Percentiles rank a stretch among this genome's conserved stretches.
phyloP scores from a whole-genome alignment of 2,113 vertebrate species.

The Ammodytes dubius region DNA sequence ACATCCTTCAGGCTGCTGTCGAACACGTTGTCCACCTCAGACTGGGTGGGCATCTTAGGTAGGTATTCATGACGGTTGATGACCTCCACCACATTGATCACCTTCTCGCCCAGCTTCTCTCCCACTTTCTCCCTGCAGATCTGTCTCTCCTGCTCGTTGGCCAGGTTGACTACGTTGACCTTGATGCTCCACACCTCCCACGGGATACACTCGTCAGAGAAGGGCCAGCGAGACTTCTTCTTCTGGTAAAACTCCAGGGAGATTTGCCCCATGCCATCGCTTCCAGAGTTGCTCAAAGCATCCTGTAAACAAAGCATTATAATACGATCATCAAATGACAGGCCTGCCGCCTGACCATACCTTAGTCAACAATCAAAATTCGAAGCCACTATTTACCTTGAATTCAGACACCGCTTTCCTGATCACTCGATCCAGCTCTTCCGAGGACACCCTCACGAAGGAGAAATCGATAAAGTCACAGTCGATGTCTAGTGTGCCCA shows the following conservation, averaged over 20 bases:
- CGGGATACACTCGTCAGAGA: conserved; percentile 96
- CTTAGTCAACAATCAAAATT: background rate
- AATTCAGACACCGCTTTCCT: conserved; percentile 94
- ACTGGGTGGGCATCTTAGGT: conserved; percentile 99
- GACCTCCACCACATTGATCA: conserved; percentile 97
- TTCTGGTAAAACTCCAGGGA: conserved; percentile 99
- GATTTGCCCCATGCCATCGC: conserved; percentile 95
- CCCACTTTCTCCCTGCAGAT: conserved; percentile 99
- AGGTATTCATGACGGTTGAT: conserved; percentile 98
- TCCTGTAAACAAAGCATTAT: conserved; percentile 84
- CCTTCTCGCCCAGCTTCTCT: conserved; percentile 97
- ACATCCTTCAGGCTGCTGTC: conserved; percentile 97
- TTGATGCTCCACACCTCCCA: conserved; percentile 99
- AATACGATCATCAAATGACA: background rate
- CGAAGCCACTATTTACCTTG: conserved; percentile 84
- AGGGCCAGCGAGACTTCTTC: conserved; percentile 98
- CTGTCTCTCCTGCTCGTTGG: conserved; percentile 97
- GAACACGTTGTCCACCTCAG: conserved; percentile 98
- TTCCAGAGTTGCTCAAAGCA: conserved; percentile 90
- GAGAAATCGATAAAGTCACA: conserved; percentile 98
- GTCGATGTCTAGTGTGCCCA: conserved; percentile 95
- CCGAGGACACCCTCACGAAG: conserved; percentile 93
- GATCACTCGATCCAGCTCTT: conserved; percentile 95
- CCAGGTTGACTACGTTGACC: conserved; percentile 95
- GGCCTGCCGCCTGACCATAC: background rate